A percentile compares a stretch with the other conserved stretches of the same genome.
Conservation (phyloP, 2,113 vertebrate genomes). For the Gorilla gorilla region DNA sequence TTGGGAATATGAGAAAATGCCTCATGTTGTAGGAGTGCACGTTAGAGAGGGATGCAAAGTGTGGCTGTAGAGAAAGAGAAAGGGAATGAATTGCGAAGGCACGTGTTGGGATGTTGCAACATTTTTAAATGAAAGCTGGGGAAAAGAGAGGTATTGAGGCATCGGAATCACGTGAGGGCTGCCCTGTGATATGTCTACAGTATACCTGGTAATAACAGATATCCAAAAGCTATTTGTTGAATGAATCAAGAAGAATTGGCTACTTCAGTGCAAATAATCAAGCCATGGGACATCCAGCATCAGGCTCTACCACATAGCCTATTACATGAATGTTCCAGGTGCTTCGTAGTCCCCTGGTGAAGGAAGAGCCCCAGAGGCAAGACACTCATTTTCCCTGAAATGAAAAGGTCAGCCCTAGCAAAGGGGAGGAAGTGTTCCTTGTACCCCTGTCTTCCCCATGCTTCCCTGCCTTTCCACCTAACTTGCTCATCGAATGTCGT, state of each 20-base stretch:
- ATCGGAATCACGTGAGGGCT: background rate
- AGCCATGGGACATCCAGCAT: background rate
- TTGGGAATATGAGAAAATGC: background rate
- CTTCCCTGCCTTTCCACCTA: background rate
- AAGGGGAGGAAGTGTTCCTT: background rate
- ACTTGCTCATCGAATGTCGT: accelerated
- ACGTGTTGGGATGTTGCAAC: background rate
- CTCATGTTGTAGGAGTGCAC: background rate
- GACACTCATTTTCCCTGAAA: background rate
- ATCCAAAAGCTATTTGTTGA: background rate
- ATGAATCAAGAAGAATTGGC: background rate
- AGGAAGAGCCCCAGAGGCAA: background rate
- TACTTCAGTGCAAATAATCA: background rate
- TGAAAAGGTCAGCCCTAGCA: background rate
- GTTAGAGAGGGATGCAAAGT: background rate
- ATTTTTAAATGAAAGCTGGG: background rate
- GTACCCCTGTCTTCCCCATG: accelerated
- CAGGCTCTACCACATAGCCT: background rate
- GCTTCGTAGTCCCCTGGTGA: background rate
- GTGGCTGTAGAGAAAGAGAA: background rate
- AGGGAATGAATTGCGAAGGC: background rate
- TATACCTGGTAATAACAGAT: background rate
- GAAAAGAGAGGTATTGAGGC: background rate
- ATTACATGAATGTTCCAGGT: background rate
- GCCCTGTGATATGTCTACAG: background rate